Evolutionary conservation across 2,113 vertebrate genomes (phyloP).

Genomic region (Serilophus lunatus): DNA sequence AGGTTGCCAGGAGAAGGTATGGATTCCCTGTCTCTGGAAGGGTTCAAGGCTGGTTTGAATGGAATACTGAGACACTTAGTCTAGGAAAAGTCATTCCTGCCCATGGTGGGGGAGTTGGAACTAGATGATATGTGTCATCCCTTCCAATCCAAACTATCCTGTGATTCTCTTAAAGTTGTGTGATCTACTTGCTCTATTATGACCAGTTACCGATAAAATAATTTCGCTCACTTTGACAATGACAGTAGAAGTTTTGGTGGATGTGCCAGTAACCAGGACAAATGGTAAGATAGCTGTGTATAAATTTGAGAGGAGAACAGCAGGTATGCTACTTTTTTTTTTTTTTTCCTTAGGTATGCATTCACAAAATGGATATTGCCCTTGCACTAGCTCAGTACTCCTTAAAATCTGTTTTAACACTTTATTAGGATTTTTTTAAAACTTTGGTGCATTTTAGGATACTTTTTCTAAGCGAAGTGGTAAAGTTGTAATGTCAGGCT

Average conservation of each 20-base stretch:
- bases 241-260: neutral
- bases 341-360: too few relatives aligned
- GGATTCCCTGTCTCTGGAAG: neutral
- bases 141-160: neutral
- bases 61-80: neutral
- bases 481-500: neutral
- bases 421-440: neutral
- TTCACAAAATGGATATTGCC: neutral
- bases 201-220: fast-evolving
- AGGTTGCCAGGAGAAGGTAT: neutral
- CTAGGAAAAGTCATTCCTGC: too few relatives aligned
- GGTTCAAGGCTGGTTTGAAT: neutral
- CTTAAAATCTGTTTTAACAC: neutral
- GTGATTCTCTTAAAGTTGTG: neutral
- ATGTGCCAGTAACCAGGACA: neutral
- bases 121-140: neutral
- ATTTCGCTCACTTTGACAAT: neutral
- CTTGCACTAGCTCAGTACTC: neutral
- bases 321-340: fast-evolving
- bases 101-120: neutral
- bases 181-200: neutral
- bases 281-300: neutral
- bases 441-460: neutral
- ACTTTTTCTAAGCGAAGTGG: neutral
- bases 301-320: neutral